Evolutionary conservation across 2,797 vertebrate species (phyloP).

Genomic region (Anabas testudineus): DNA sequence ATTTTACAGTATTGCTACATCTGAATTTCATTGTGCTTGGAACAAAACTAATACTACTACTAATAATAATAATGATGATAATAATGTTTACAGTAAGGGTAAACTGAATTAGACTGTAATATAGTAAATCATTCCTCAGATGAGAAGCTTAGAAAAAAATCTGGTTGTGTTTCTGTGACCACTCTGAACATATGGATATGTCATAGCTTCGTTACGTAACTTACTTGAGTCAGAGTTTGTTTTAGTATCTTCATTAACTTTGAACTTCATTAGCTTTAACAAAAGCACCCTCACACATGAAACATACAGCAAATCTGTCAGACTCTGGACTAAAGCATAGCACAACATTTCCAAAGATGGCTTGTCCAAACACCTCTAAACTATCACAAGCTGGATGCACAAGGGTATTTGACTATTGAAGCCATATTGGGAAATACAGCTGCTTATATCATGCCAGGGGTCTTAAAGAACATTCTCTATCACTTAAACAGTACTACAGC

Average conservation of each 20-base stretch:
- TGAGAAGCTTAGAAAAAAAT: not conserved
- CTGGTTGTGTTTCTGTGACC: no score
- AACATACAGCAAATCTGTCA: slow-evolving; percentile 2
- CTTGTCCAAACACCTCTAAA: slow-evolving; percentile 22
- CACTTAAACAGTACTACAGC: slow-evolving; percentile 40
- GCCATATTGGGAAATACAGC: slow-evolving; percentile 30
- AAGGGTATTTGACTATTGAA: slow-evolving; percentile 19
- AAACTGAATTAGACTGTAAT: not conserved
- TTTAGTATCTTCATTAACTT: not conserved
- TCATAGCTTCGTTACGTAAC: not conserved
- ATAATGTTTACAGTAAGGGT: not conserved
- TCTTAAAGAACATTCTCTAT: slow-evolving; percentile 28
- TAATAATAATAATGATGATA: no score
- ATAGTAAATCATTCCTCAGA: not conserved
- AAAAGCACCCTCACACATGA: slow-evolving; percentile 3
- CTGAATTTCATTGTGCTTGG: not conserved
- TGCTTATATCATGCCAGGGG: slow-evolving; percentile 55
- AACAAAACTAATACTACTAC: no score
- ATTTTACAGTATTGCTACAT: slow-evolving; percentile 4
- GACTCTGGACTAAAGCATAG: not conserved
- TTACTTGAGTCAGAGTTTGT: not conserved
- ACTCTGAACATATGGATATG: no score
- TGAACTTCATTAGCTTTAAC: no score
- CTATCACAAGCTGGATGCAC: slow-evolving; percentile 3
- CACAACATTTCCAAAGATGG: slow-evolving; percentile 28